Base-by-base conservation (phyloP, 2,888 invertebrate genomes). In the Tuberolachnus salignus region DNA sequence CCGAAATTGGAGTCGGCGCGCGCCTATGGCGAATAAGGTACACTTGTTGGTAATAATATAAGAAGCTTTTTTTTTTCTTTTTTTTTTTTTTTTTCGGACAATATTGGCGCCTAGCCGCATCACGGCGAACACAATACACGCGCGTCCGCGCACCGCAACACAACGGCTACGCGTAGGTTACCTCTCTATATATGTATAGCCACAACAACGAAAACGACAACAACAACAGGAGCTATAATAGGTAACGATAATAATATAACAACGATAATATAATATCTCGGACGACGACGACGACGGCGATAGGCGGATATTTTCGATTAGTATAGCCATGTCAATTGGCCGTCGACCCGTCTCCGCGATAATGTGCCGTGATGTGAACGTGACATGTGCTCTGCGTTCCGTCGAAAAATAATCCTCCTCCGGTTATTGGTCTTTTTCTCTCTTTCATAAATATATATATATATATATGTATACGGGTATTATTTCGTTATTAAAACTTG, bases 351-450 rank as follows among this genome's bases (percentile, higher is more conserved):
- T 67, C 67, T 66, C 34, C 49, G 67, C 53, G 75, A 26, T 78
- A 78, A 78, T 67, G 75, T 78, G 75, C 75, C 75, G 75, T 78
- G 75, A 78, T 78, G 75, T 67, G 75, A 78, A 78, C 75, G 75
- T 78, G 75, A 57, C 75, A 67, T 67, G 75, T 75, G 75, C 57
- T 75, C 59, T 61, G 51, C 73, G 73, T 73, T 73, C 73, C 73
- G 63, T 73, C 51, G n/a, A 73, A n/a, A 73, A 73, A 73, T 73
- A 73, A 63, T 73, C 73, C 73, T 73, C 73, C 63, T 73, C 73
- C 73, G 73, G 73, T 73, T 73, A 63, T 73, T 73, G 73, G 73
- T 73, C 73, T 73, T 73, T 73, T 73, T 73, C 21, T 73, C 70
- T 55, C 73, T 63, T 73, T 73, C 72, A 61, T 61, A 72, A 10